Base-by-base conservation (phyloP, 1,140 invertebrate species). In the Laupala kohalensis region DNA sequence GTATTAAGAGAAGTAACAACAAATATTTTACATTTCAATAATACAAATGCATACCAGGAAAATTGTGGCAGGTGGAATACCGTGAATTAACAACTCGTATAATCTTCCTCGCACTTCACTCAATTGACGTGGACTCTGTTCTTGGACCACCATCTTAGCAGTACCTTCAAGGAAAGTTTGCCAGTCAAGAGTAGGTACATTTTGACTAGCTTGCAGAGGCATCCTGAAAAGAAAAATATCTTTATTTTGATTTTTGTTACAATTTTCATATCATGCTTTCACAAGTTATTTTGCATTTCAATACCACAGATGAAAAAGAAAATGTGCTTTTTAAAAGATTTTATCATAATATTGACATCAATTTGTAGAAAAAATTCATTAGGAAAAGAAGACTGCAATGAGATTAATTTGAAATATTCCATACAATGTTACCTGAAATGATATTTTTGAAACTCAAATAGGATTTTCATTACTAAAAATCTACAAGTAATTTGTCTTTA, bases 51-150 rank as follows among this genome's bases (percentile, higher is more conserved):
- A 79, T 77, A 87, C 86, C 80, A 90, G 90, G 80, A 99, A 98
- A 74, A 99, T 97, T 24, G 97, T 83, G 79, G 97, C 93, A 1
- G 92, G 86, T 0, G 97, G 97, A 76, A 99, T 96, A 15, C 93
- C 93, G 81, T 98, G 96, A 19, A 90, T 91, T 3, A 99, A 83
- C 15, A 99, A 81, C 78, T 99, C 96, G 83, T 98, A 99, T 3
- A 99, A 83, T 76, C 94, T 87, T 62, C 88, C 89, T 64, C 97
- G 84, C 1, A 98, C 89, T 79, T 95, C 91, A 30, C 93, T 81
- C 67, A 99, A 79, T 78, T 90, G 90, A 71, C 89, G 88, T 0
- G 95, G 92, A 74, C 86, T 92, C 79, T 98, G 96, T 79, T 98
- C 92, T 24, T 89, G 83, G 6, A 97, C 83, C 77, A 98, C 96